These are phyloP conservation scores for Acanthochromis polyacanthus DNA, from an alignment of 2,113 vertebrate genomes.

Conservation along the genomic window DNA sequence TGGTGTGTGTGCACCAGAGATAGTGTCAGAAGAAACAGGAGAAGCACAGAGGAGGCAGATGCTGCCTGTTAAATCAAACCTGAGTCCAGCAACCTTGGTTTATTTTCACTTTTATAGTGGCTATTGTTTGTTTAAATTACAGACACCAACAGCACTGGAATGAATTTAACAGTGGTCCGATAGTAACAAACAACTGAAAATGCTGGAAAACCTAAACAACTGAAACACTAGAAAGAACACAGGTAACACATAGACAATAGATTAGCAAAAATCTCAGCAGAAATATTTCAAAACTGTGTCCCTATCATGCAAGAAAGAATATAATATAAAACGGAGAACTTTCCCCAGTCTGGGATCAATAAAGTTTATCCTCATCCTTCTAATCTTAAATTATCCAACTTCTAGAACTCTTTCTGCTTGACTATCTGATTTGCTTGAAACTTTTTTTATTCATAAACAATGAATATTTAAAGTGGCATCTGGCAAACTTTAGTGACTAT, in stretches of 20 bases:
- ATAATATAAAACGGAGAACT: too few species aligned
- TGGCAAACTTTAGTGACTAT: too few species aligned
- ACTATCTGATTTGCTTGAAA: too few species aligned
- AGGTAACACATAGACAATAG: neutral
- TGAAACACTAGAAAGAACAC: neutral
- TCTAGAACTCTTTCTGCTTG: too few species aligned
- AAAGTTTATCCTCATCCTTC: too few species aligned
- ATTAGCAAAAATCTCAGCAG: neutral
- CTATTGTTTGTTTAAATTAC: slow-evolving; percentile 35
- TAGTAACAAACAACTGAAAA: neutral
- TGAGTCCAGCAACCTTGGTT: slow-evolving; percentile 8
- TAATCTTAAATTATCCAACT: too few species aligned
- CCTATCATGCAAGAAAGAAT: slow-evolving; percentile 8
- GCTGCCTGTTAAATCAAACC: slow-evolving; percentile 36
- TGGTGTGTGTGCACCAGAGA: slow-evolving; percentile 1
- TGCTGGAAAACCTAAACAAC: neutral
- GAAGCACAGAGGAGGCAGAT: slow-evolving; percentile 58
- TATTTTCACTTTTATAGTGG: slow-evolving; percentile 28
- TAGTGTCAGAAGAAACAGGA: slow-evolving; percentile 21
- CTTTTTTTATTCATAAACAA: too few species aligned
- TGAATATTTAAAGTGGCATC: too few species aligned
- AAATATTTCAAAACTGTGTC: neutral
- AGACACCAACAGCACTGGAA: slow-evolving; percentile 17
- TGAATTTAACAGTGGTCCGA: slow-evolving; percentile 5
- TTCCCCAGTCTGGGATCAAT: too few species aligned